Evolutionary conservation across 2,888 invertebrate species (phyloP).

Genomic region (Drosophila tanythrix): DNA sequence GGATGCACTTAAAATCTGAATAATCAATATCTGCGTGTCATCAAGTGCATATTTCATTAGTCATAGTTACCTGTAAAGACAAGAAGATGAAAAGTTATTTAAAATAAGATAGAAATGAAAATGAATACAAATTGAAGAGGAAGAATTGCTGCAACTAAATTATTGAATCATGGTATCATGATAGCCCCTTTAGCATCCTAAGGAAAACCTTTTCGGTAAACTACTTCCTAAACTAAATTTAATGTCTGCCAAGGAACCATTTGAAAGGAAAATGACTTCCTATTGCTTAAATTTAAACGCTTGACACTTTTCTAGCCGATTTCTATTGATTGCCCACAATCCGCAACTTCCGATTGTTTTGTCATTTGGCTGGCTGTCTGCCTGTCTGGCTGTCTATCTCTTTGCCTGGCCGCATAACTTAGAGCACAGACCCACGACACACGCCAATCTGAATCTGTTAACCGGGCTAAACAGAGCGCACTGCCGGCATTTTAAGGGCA

Average conservation of each 20-base stretch:
- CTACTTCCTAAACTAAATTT: constrained; percentile 7
- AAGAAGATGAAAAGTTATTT: neutral
- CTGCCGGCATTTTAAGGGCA: constrained; percentile 77
- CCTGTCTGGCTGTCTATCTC: constrained; percentile 8
- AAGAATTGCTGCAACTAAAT: neutral
- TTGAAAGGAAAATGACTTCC: constrained; percentile 30
- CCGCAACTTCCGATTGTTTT: constrained; percentile 62
- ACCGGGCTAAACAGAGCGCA: constrained; percentile 63
- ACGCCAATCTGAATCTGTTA: constrained; percentile 42
- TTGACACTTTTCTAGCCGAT: constrained; percentile 40
- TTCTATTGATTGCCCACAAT: constrained; percentile 56
- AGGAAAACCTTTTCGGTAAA: neutral
- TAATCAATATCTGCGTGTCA: neutral
- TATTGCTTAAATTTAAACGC: constrained; percentile 8
- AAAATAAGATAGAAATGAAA: neutral
- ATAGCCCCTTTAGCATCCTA: neutral
- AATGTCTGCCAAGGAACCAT: constrained; percentile 19
- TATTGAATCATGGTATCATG: neutral
- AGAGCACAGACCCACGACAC: constrained; percentile 23
- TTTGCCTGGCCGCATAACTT: constrained; percentile 47
- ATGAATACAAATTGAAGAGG: neutral
- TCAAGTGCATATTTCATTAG: neutral
- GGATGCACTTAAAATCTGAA: neutral
- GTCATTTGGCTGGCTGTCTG: constrained; percentile 32
- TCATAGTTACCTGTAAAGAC: constrained; percentile 56